phyloP scores from a whole-genome alignment of 1,140 invertebrate genomes.

The Ectropis grisescens region DNA sequence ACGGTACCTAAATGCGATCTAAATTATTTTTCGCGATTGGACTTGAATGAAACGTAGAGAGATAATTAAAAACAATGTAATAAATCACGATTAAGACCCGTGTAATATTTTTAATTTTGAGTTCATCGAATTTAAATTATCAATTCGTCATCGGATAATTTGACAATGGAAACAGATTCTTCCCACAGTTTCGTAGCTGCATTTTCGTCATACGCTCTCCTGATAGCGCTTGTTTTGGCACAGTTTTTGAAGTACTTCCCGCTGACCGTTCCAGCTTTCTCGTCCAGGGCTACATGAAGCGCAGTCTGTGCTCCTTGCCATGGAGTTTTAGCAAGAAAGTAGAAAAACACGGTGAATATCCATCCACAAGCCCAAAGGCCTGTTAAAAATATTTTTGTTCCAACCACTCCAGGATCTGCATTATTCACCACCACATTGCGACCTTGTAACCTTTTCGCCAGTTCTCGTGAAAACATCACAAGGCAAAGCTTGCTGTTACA shows the following conservation, averaged over 20 bases:
- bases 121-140: too few species aligned
- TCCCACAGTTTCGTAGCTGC: constrained; percentile 23
- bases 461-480: constrained; percentile 74
- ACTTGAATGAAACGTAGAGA: too few species aligned
- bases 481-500: constrained; percentile 78
- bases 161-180: constrained; percentile 26
- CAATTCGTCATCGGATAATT: constrained; percentile 4
- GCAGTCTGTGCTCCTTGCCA: constrained; percentile 41
- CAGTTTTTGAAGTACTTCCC: constrained; percentile 43
- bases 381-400: constrained; percentile 58
- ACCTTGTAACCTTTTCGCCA: constrained; percentile 71
- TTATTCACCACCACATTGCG: constrained; percentile 68
- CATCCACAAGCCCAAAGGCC: constrained; percentile 2
- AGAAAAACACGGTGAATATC: constrained; percentile 3
- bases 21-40: too few species aligned
- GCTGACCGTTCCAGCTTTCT: constrained; percentile 22
- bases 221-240: constrained; percentile 5
- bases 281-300: constrained; percentile 28
- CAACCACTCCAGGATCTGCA: constrained; percentile 71
- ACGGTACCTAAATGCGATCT: too few species aligned
- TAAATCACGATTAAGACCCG: too few species aligned
- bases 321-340: constrained; percentile 17
- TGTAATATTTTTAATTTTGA: too few species aligned
- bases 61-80: too few species aligned
- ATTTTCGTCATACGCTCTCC: constrained; percentile 12